Conservation (phyloP, 1,140 invertebrate species). For the Drosophila subpulchrella region DNA sequence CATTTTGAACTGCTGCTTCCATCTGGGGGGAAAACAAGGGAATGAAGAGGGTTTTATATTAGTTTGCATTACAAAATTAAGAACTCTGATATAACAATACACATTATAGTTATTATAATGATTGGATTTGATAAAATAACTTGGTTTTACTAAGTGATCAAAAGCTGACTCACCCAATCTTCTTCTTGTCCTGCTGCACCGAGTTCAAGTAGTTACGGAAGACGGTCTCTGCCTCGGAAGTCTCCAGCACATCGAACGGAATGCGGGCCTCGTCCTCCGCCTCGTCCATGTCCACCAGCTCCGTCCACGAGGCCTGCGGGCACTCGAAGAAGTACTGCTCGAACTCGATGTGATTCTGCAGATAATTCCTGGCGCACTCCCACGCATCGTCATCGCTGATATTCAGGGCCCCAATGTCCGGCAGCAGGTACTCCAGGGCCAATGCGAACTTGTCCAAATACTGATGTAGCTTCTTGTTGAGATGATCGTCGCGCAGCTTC, state of each 20-base stretch:
- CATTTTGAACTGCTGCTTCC: conserved; percentile 96
- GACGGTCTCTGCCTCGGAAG: conserved; percentile 94
- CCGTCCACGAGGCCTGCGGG: conserved; percentile 92
- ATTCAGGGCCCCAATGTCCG: conserved; percentile 90
- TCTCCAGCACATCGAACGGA: conserved; percentile 95
- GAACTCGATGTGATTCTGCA: conserved; percentile 95
- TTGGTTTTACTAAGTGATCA: no score
- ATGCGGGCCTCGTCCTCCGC: conserved; percentile 91
- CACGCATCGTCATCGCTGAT: conserved; percentile 90
- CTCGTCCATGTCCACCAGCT: conserved; percentile 87
- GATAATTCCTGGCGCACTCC: conserved; percentile 92
- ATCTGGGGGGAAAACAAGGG: conserved; percentile 85
- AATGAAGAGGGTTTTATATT: background rate
- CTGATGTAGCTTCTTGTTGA: conserved; percentile 91
- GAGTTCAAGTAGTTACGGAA: conserved; percentile 96
- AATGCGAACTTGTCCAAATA: conserved; percentile 93
- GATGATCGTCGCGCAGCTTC: conserved; percentile 93
- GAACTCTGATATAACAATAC: background rate
- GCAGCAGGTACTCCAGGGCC: conserved; percentile 92
- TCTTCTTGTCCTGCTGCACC: conserved; percentile 95
- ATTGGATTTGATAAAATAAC: no score
- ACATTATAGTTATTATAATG: no score
- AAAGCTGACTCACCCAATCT: conserved; percentile 91
- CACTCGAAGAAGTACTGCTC: conserved; percentile 95
- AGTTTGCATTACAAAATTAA: background rate